phyloP scores from a whole-genome alignment of 37 sponge, comb jelly and placozoan genomes.

The Oscarella lobularis region DNA sequence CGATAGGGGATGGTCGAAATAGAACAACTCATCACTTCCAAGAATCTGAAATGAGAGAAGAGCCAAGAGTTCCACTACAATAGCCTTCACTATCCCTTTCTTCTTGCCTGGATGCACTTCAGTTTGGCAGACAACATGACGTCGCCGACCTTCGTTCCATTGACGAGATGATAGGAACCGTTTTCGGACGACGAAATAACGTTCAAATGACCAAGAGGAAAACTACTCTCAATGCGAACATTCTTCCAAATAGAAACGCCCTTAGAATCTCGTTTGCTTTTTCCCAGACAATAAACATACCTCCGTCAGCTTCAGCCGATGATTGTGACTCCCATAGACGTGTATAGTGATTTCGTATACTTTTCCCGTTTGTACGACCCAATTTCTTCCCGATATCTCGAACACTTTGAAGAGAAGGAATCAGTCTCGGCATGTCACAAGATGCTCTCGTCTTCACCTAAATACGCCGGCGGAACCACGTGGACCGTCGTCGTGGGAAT shows the following conservation, averaged over 20 bases:
- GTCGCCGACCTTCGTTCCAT: slow-evolving; percentile 8
- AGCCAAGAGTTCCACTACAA: neutral
- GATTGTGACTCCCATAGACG: slow-evolving; percentile 51
- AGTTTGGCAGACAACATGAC: neutral
- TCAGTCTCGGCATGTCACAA: neutral
- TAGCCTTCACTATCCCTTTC: too few relatives aligned
- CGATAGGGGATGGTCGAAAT: neutral
- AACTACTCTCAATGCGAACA: slow-evolving; percentile 2
- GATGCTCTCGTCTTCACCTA: neutral
- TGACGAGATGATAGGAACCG: slow-evolving; percentile 12
- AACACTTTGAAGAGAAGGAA: neutral
- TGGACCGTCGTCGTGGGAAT: neutral
- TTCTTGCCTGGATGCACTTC: neutral
- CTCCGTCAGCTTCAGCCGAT: slow-evolving; percentile 27
- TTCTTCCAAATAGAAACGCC: slow-evolving; percentile 1
- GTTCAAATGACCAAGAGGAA: slow-evolving; percentile 8
- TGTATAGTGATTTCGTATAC: slow-evolving; percentile 60
- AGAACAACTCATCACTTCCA: neutral
- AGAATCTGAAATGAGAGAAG: neutral
- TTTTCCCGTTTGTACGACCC: slow-evolving; percentile 60
- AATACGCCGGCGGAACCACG: neutral
- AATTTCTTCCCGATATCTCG: slow-evolving; percentile 24
- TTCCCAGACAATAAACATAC: neutral
- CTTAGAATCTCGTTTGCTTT: neutral
- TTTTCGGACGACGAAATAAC: slow-evolving; percentile 7